Evolutionary conservation across 1,140 invertebrate species (phyloP).

Genomic region (Pantala flavescens): DNA sequence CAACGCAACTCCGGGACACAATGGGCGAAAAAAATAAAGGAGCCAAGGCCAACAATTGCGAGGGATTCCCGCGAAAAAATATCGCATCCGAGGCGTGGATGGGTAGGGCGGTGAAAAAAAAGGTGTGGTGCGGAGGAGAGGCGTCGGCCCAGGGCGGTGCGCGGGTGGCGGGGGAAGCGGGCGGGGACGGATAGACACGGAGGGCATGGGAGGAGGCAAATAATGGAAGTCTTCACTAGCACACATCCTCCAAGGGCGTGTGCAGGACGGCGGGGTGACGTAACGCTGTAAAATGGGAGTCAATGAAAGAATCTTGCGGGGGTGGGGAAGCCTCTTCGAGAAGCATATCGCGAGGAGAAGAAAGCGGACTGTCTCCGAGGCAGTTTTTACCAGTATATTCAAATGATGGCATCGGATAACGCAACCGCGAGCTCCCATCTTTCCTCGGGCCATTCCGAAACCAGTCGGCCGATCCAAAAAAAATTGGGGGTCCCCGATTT

Average conservation of each 20-base stretch:
- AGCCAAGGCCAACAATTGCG: neutral
- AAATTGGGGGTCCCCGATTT: too few relatives aligned
- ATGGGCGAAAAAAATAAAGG: too few relatives aligned
- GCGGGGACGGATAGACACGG: neutral
- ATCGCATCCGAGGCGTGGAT: neutral
- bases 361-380: neutral
- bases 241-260: neutral
- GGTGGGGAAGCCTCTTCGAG: neutral
- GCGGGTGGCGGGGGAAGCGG: neutral
- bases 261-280: neutral
- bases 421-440: too few relatives aligned
- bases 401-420: neutral
- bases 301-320: neutral
- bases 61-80: neutral
- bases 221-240: slow-evolving; percentile 1
- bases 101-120: neutral
- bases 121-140: neutral
- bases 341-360: neutral
- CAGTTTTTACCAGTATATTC: too few relatives aligned
- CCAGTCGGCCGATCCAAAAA: too few relatives aligned
- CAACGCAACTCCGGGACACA: too few relatives aligned
- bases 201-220: neutral
- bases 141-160: neutral
- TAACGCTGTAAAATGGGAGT: slow-evolving; percentile 5
- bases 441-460: too few relatives aligned